Conservation (phyloP, 2,797 vertebrate species). For the Acanthurus lineatus region DNA sequence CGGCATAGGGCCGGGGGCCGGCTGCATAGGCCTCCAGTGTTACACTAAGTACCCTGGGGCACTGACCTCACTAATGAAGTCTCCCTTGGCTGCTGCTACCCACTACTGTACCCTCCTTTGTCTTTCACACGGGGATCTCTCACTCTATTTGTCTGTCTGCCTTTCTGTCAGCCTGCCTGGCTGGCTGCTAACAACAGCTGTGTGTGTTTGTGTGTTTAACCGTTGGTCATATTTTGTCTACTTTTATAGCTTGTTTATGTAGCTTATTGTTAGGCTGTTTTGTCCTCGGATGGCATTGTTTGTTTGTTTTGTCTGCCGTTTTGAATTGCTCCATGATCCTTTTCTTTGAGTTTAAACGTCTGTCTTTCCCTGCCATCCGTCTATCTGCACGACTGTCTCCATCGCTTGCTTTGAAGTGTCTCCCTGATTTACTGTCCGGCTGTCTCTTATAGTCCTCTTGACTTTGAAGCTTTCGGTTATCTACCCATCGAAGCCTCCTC, state of each 20-base stretch:
- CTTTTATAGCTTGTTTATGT: constrained; percentile 62
- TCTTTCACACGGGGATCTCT: constrained; percentile 78
- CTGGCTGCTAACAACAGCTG: constrained; percentile 73
- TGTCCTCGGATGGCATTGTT: constrained; percentile 51
- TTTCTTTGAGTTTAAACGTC: constrained; percentile 49
- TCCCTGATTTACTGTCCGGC: constrained; percentile 74
- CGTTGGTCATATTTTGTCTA: constrained; percentile 56
- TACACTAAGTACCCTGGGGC: constrained; percentile 81
- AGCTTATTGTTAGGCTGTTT: constrained; percentile 62
- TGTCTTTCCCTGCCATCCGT: constrained; percentile 50
- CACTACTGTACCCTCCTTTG: constrained; percentile 84
- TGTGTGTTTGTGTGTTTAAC: constrained; percentile 45
- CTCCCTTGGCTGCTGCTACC: constrained; percentile 78
- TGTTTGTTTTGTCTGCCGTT: constrained; percentile 60
- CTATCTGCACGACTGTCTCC: constrained; percentile 55
- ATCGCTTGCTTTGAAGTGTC: constrained; percentile 73
- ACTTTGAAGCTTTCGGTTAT: constrained; percentile 74
- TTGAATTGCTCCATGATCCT: constrained; percentile 51
- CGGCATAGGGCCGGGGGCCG: constrained; percentile 70
- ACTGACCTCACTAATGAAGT: constrained; percentile 85
- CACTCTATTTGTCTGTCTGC: constrained; percentile 75
- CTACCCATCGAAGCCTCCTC: constrained; percentile 59
- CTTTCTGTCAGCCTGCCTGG: constrained; percentile 64
- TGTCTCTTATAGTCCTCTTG: constrained; percentile 71
- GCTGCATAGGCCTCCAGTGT: constrained; percentile 85